Base-by-base conservation (phyloP, 2,113 vertebrate species). In the Thomomys bottae region DNA sequence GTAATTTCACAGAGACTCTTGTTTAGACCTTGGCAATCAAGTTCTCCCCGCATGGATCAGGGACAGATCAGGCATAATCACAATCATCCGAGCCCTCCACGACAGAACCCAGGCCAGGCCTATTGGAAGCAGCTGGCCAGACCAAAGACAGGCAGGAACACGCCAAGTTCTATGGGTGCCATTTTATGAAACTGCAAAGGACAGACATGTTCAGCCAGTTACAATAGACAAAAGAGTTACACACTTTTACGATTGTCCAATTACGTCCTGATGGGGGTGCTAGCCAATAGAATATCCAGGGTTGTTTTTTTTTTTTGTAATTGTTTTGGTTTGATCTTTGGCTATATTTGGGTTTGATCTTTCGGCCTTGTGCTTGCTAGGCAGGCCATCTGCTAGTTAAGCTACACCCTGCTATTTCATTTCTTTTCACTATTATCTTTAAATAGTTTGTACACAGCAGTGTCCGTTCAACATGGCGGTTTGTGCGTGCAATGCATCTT, bases 1-100 rank as follows among this genome's bases (percentile, higher is more conserved):
- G n/a, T 45, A 68, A 94, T 91, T 87, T 94, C 82, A 81, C 45
- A 38, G 57, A 93, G 64, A 93, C 32, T 73, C 36, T 28, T 89
- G 28, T 68, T 77, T 63, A 68, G 23, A 32, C 45, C 45, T 5
- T 36, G 36, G n/a, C 63, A 73, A 70, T 77, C 45, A 78, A 26
- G 23, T 40, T 77, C 36, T 83, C 63, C 26, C 14, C 38, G 84
- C 32, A n/a, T 42, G 87, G 68, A 59, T 38, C 68, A 77, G n/a
- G 57, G 5, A 17, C 1, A 6, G 8, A 7, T 78, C 34, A 54
- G 73, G 40, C 6, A 73, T n/a, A 42, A 42, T 66, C 40, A 61
- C 3, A 45, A 68, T 21, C 84, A 23, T 87, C 70, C 8, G 38
- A 70, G 17, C 12, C 78, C 45, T 92, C 80, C 8, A 15, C 54